Conservation (phyloP, 2,113 vertebrate genomes). For the Lepus timidus region DNA sequence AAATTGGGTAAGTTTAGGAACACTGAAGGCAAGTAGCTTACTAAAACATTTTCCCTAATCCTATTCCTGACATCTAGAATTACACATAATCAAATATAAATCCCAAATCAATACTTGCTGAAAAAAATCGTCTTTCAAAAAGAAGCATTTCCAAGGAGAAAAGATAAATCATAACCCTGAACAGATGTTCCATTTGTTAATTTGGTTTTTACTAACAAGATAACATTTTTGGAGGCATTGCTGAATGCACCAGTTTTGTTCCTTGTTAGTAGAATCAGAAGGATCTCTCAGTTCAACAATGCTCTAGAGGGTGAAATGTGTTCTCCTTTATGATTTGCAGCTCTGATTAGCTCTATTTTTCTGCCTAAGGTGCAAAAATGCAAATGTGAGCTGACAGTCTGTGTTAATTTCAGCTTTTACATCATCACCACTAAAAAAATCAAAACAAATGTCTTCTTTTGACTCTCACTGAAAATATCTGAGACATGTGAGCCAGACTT, state of each 20-base stretch:
- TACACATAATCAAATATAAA: constrained; percentile 47
- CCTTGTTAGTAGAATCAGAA: constrained; percentile 59
- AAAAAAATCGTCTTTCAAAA: constrained; percentile 38
- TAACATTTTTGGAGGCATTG: constrained; percentile 53
- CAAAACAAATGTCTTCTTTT: constrained; percentile 43
- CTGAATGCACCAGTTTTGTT: neutral
- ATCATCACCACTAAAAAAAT: constrained; percentile 28
- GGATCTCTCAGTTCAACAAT: constrained; percentile 26
- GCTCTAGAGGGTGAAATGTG: constrained; percentile 22
- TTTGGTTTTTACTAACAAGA: constrained; percentile 67
- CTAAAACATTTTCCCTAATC: neutral
- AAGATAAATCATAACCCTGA: constrained; percentile 22
- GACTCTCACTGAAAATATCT: neutral
- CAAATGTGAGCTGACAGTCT: constrained; percentile 13
- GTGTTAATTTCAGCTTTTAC: constrained; percentile 40
- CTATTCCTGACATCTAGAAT: constrained; percentile 27
- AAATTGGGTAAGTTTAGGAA: neutral
- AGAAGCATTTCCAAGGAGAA: neutral
- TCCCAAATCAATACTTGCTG: constrained; percentile 24
- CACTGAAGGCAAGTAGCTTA: neutral
- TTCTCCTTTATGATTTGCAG: constrained; percentile 57
- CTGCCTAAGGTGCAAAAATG: constrained; percentile 51
- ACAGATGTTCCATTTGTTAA: constrained; percentile 66
- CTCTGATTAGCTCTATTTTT: constrained; percentile 61
- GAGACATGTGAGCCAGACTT: neutral